Evolutionary conservation across 1,140 invertebrate species (phyloP).

Genomic region (Thalassaphorura encarpata): DNA sequence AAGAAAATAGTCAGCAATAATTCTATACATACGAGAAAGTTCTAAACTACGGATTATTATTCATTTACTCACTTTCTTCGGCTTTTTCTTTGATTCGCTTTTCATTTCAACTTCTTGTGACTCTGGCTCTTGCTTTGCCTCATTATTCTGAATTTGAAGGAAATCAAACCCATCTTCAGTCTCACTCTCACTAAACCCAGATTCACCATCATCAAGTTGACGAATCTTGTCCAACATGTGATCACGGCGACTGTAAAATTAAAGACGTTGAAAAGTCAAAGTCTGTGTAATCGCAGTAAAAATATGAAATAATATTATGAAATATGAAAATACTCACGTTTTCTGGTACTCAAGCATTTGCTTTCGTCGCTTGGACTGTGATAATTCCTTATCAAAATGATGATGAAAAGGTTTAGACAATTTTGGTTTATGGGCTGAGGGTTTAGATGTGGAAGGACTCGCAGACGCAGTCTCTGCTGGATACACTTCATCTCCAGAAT

Average conservation of each 20-base stretch:
- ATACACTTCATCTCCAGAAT: conserved; percentile 3
- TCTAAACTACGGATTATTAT: background rate
- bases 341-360: conserved; percentile 21
- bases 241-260: conserved; percentile 23
- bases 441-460: background rate
- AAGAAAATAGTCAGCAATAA: background rate
- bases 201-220: conserved; percentile 17
- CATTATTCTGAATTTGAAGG: background rate
- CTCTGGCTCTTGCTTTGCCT: background rate
- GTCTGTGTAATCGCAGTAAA: background rate
- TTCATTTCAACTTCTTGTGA: background rate
- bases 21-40: background rate
- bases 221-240: conserved; percentile 27
- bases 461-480: background rate
- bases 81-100: background rate
- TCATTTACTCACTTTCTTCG: background rate
- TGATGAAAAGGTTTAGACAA: no score
- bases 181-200: conserved; percentile 22
- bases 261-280: background rate
- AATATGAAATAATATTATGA: no score
- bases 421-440: no score
- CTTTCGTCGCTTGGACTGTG: conserved; percentile 20
- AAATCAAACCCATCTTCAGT: conserved; percentile 23
- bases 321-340: no score
- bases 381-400: conserved; percentile 12